Conservation (phyloP, 2,888 invertebrate species). For the Seira musarum region DNA sequence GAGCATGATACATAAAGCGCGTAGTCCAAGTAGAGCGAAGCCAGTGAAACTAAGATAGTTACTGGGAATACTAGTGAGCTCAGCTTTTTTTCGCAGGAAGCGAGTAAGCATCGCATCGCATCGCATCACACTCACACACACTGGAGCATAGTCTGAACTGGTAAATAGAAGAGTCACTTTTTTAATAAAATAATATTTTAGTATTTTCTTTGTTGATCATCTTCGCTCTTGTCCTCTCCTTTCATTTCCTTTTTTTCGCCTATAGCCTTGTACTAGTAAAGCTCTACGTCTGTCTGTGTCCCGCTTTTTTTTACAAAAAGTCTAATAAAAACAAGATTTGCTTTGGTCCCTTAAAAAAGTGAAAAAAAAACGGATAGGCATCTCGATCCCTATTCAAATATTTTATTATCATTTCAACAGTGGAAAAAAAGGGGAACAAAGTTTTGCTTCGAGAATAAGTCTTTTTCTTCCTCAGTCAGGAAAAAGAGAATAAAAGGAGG, state of each 20-base stretch:
- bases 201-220: constrained; percentile 18
- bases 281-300: no score
- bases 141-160: neutral
- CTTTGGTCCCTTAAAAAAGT: neutral
- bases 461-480: constrained; percentile 4
- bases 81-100: constrained; percentile 21
- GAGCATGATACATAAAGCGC: constrained; percentile 46
- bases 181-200: constrained; percentile 16
- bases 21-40: constrained; percentile 31
- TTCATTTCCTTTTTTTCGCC: constrained; percentile 2
- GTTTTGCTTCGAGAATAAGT: neutral
- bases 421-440: neutral
- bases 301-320: neutral
- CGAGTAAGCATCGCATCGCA: neutral
- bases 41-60: constrained; percentile 53
- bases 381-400: neutral
- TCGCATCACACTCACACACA: neutral
- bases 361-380: neutral
- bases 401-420: constrained; percentile 1
- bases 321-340: neutral
- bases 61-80: constrained; percentile 26
- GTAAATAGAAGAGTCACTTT: constrained; percentile 6
- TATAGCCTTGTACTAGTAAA: no score
- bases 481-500: constrained; percentile 25
- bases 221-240: constrained; percentile 8